Conservation (phyloP, 2,888 invertebrate genomes). For the Caenorhabditis doughertyi region DNA sequence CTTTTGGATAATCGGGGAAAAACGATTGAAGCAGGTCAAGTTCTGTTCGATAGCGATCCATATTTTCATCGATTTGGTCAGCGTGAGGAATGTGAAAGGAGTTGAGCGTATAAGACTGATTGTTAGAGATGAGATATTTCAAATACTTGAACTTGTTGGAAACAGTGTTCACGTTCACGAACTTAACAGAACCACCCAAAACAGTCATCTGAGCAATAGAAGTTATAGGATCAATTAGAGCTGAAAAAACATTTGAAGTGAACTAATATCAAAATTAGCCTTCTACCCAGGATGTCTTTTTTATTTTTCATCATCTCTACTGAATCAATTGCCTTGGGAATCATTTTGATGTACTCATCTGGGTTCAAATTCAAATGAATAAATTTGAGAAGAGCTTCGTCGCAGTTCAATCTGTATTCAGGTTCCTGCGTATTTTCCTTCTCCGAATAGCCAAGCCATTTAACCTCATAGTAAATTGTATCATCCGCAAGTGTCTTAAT, state of each 20-base stretch:
- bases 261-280: background rate
- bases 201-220: conserved; percentile 9
- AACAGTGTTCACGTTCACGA: conserved; percentile 4
- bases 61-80: background rate
- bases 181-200: conserved; percentile 7
- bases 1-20: conserved; percentile 17
- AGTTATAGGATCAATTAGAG: conserved; percentile 1
- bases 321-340: too few species aligned
- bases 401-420: conserved; percentile 32
- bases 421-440: conserved; percentile 15
- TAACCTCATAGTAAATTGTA: conserved; percentile 4
- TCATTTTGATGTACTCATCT: too few species aligned
- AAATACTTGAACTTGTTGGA: conserved; percentile 1
- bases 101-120: conserved; percentile 18
- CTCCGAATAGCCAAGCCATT: conserved; percentile 6
- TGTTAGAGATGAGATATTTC: background rate
- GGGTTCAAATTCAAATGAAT: background rate
- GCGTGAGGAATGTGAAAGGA: background rate
- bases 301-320: background rate
- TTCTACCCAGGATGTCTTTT: background rate
- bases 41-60: background rate
- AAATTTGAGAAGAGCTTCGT: background rate
- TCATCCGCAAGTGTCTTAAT: background rate
- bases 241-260: background rate
- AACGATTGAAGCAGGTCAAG: background rate